Evolutionary conservation across 2,797 vertebrate genomes (phyloP).

Genomic region (Poecilia velifera): DNA sequence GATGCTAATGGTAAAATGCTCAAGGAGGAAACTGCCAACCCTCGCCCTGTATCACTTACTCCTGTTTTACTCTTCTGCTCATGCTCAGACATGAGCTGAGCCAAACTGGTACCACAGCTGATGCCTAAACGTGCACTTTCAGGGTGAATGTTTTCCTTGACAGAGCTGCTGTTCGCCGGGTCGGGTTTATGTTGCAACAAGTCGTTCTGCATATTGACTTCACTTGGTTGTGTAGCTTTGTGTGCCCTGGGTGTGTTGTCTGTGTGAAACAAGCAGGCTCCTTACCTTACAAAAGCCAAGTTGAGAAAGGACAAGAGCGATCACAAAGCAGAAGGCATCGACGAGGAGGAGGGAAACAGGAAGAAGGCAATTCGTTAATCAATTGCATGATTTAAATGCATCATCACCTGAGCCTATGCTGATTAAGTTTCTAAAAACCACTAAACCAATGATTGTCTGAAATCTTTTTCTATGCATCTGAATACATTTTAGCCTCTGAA

Average conservation of each 20-base stretch:
- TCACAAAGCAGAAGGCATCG: constrained; percentile 34
- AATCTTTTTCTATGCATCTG: not conserved
- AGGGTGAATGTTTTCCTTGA: constrained; percentile 29
- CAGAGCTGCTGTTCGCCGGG: constrained; percentile 3
- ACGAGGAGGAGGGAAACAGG: constrained; percentile 39
- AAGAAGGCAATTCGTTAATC: constrained; percentile 95
- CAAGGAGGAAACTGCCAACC: constrained; percentile 41
- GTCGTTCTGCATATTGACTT: constrained; percentile 65
- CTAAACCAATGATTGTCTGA: not conserved
- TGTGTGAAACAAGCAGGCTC: constrained; percentile 88
- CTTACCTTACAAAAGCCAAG: constrained; percentile 99
- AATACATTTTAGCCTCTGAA: not conserved
- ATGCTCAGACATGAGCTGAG: constrained; percentile 75
- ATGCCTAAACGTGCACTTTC: constrained; percentile 13
- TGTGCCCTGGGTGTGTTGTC: constrained; percentile 58
- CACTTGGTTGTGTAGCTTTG: constrained; percentile 31
- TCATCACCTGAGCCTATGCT: not conserved
- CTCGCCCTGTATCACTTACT: constrained; percentile 9
- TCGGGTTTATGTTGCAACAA: constrained; percentile 60
- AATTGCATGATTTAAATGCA: constrained; percentile 23
- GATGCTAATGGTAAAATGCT: constrained; percentile 35
- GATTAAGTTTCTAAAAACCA: not conserved
- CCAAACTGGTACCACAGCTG: constrained; percentile 61
- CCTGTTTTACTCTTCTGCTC: constrained; percentile 54
- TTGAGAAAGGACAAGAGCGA: constrained; percentile 68